Evolutionary conservation across 2,888 invertebrate species (phyloP).

Genomic region (Mesoligia furuncula): DNA sequence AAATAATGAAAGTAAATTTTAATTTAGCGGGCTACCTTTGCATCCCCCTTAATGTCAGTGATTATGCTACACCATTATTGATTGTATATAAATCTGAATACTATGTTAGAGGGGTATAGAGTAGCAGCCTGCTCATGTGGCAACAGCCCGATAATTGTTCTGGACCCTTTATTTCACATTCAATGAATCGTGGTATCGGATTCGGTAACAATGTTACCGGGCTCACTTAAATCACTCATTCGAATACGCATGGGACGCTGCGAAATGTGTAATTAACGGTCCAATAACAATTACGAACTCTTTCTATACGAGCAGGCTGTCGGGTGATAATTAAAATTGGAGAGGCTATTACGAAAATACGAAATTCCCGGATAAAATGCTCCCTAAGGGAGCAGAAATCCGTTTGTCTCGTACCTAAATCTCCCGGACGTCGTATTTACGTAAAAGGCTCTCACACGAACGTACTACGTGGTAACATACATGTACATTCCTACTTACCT

Average conservation of each 20-base stretch:
- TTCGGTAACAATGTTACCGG: conserved; percentile 8
- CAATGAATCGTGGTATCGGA: conserved; percentile 21
- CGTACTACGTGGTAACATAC: conserved; percentile 53
- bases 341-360: conserved; percentile 52
- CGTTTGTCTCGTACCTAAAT: conserved; percentile 23
- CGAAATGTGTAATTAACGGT: conserved; percentile 26
- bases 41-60: conserved; percentile 19
- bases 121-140: conserved; percentile 41
- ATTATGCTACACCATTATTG: conserved; percentile 37
- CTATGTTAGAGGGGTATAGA: conserved; percentile 14
- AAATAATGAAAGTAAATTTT: background rate
- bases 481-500: conserved; percentile 75
- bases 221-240: conserved; percentile 18
- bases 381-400: conserved; percentile 36
- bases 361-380: conserved; percentile 27
- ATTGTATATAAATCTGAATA: conserved; percentile 31
- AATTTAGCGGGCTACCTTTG: background rate
- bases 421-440: conserved; percentile 38
- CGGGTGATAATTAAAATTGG: conserved; percentile 46
- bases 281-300: conserved; percentile 41
- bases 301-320: conserved; percentile 43
- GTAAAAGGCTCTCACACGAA: conserved; percentile 34
- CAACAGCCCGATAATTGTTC: conserved; percentile 31
- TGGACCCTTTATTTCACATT: conserved; percentile 24
- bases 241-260: conserved; percentile 1